Evolutionary conservation across 1,140 invertebrate genomes (phyloP), one percentile per base, ranked within the genome.

Genomic region (Aphaenogaster floridana): DNA sequence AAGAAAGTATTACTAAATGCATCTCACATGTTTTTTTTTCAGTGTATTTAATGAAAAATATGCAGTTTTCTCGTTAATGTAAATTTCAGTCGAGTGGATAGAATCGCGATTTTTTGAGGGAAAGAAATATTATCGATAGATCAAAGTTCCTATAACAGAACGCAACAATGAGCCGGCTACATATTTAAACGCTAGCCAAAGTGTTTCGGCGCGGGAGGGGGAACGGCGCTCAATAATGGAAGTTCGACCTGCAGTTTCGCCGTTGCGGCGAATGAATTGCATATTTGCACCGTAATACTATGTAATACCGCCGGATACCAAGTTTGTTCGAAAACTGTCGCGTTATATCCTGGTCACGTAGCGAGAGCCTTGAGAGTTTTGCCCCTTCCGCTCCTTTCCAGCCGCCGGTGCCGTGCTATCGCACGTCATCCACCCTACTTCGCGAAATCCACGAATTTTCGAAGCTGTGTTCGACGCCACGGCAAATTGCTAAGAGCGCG

Each of bases 261-360:
- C 83, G 61, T 78, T 86, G 83, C 52, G 83, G 83, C 59, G 72
- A 86, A 78, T 57, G 72, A 79, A 86, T 86, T 79, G 83, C 72
- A 79, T 86, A 86, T 86, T 86, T 79, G 83, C 59, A 64, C 74
- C 52, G 61, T 79, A 78, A 86, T 79, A 66, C 71, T 79, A 17
- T 54, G 83, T 79, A 86, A 86, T 86, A 86, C 83, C 72, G 83
- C 21, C 45, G 83, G 83, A 85, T 85, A 85, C 21, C 83, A 86
- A 86, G 74, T 86, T 86, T 86, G 83, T 79, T 79, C 74, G 83
- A 66, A 79, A 86, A 86, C 83, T 86, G 74, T 84, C 83, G 59
- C 83, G 83, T 79, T 86, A 84, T 76, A 84, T 48, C 80, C 69
- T 74, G 80, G 80, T 63, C 80, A 76, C 69, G 69, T 84, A 84